Conservation (phyloP, 2,113 vertebrate species). For the Oncorhynchus gorbuscha region DNA sequence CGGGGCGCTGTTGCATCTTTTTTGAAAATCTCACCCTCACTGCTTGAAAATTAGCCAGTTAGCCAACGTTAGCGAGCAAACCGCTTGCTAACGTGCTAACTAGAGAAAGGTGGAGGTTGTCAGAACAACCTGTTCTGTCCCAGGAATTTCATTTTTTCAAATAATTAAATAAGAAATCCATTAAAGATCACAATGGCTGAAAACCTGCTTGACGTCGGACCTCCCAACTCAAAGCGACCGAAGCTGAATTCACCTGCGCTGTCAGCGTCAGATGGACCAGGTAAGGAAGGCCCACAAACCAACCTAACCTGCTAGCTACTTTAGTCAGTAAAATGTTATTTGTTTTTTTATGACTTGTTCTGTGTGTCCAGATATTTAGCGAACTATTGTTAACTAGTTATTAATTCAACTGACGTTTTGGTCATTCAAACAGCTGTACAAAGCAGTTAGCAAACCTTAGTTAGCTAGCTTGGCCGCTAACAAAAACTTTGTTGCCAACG, state of each 20-base stretch:
- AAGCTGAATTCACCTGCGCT: conserved; percentile 94
- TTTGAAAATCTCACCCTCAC: conserved; percentile 71
- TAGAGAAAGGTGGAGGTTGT: conserved; percentile 40
- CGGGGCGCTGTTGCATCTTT: conserved; percentile 88
- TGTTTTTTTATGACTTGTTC: too few species aligned
- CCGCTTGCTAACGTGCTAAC: conserved; percentile 67
- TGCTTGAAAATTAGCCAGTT: conserved; percentile 59
- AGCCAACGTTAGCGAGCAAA: conserved; percentile 63
- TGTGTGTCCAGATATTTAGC: too few species aligned
- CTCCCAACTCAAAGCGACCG: conserved; percentile 90
- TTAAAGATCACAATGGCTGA: conserved; percentile 82
- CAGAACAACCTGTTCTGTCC: conserved; percentile 27
- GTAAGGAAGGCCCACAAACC: conserved; percentile 74
- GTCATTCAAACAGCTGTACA: neutral
- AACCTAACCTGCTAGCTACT: neutral
- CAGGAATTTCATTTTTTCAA: conserved; percentile 14
- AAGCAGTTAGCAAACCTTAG: neutral
- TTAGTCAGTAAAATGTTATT: too few species aligned
- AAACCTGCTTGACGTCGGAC: conserved; percentile 92
- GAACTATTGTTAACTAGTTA: too few species aligned
- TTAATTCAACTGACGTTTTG: neutral
- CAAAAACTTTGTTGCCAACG: neutral
- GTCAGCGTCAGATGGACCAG: conserved; percentile 89
- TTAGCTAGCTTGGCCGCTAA: neutral
- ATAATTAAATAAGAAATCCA: conserved; percentile 17